Percentiles rank a stretch among this genome's conserved stretches.
Evolutionary conservation across 2,797 vertebrate genomes (phyloP).

Genomic region (Chaunax sp.): DNA sequence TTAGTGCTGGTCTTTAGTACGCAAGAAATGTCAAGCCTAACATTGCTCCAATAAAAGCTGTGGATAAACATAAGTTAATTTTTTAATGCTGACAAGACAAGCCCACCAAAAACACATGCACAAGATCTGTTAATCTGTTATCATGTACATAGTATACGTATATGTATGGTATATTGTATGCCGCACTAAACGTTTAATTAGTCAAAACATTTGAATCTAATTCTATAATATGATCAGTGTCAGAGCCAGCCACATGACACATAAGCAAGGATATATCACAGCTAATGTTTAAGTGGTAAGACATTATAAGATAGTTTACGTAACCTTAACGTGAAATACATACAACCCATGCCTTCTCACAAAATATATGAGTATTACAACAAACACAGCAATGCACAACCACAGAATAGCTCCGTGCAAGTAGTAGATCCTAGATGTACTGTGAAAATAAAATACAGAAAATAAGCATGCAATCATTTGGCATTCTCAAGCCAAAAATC

Average conservation of each 20-base stretch:
- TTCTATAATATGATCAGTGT: conserved; percentile 14
- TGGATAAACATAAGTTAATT: neutral
- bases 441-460: neutral
- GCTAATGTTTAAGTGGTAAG: neutral
- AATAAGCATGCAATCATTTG: neutral
- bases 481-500: neutral
- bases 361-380: neutral
- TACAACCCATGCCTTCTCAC: fast-evolving
- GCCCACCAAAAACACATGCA: neutral
- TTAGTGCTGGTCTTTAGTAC: neutral
- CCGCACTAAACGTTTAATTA: neutral
- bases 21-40: neutral
- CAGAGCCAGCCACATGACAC: neutral
- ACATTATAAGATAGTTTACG: neutral
- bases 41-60: neutral
- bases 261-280: neutral
- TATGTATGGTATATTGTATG: neutral
- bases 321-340: neutral
- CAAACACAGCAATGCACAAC: neutral
- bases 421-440: neutral
- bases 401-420: neutral
- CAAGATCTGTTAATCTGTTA: neutral
- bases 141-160: neutral
- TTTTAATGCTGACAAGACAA: neutral
- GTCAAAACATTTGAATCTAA: neutral